Base-by-base conservation (phyloP, 2,888 invertebrate species). In the Biston betularia region DNA sequence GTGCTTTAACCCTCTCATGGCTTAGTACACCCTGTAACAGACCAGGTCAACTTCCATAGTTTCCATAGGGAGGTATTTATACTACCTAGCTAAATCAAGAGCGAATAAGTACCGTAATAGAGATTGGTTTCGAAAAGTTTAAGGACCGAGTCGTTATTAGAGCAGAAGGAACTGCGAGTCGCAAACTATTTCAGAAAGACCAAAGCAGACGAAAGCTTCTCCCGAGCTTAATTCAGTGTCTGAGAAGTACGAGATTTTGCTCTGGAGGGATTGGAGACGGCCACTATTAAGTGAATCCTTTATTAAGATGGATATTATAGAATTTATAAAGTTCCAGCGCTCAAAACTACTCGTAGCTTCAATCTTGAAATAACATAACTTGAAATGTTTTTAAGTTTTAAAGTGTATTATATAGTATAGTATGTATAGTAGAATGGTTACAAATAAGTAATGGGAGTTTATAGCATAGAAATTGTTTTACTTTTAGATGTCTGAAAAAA, bases 101-200 rank as follows among this genome's bases (percentile, higher is more conserved):
- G 33, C 60, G 50, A 69, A 71, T 64, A 53, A 11, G 11, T 24
- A 69, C 57, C 61, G 66, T 56, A 24, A 53, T 55, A 24, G 35
- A 62, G 56, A 65, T 67, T 65, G 63, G 65, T 57, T 62, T 68
- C 52, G 45, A 52, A 65, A 69, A 56, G 35, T 63, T 63, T 66
- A 65, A 65, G 48, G 48, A 49, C 59, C n/a, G 15, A 62, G 65
- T 63, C 65, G 58, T 65, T 70, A 74, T 69, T 68, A 59, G 52
- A 72, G 65, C 68, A 68, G 61, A 68, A 65, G 68, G 57, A 67
- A 62, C 65, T 64, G 65, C 70, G 65, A 71, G 69, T 55, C 63
- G 65, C 11, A 44, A 74, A 71, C 68, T 69, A 67, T 70, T 71
- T 68, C 57, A 65, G 67, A 72, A 72, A 68, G 73, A 73, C 72